Percentiles rank a stretch among this genome's conserved stretches.
Conservation (phyloP, 2,888 invertebrate genomes). For the Empis livida region DNA sequence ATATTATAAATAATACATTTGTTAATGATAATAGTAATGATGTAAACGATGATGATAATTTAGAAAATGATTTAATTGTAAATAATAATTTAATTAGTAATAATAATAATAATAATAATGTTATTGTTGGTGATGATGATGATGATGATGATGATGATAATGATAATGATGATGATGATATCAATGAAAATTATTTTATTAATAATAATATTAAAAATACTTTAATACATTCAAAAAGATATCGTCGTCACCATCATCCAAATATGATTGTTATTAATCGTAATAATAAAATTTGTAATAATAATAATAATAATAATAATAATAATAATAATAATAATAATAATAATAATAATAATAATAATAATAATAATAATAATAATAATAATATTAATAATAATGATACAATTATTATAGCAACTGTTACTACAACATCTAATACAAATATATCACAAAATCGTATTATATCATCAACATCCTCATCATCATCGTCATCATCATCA, state of each 20-base stretch:
- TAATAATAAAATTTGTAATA: slow-evolving; percentile 1
- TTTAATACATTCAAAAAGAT: background rate
- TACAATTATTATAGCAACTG: background rate
- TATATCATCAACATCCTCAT: background rate
- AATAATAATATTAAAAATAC: too few species aligned
- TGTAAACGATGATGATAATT: slow-evolving; percentile 6
- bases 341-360: slow-evolving; percentile 2
- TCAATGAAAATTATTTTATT: background rate
- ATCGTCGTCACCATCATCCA: background rate
- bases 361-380: background rate
- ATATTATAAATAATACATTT: background rate
- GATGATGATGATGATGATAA: slow-evolving; percentile 5
- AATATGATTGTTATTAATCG: slow-evolving; percentile 4
- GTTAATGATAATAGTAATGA: slow-evolving; percentile 1
- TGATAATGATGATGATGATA: slow-evolving; percentile 1
- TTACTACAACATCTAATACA: background rate
- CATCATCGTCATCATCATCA: background rate
- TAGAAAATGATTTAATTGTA: slow-evolving; percentile 6
- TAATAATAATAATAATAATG: slow-evolving; percentile 1
- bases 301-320: background rate
- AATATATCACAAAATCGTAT: background rate
- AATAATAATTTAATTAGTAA: slow-evolving; percentile 7
- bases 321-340: background rate
- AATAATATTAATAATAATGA: background rate
- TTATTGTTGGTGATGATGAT: slow-evolving; percentile 3